These are phyloP conservation scores for Anagyrus pseudococci DNA, from an alignment of 2,888 invertebrate species.

Conservation along the genomic window DNA sequence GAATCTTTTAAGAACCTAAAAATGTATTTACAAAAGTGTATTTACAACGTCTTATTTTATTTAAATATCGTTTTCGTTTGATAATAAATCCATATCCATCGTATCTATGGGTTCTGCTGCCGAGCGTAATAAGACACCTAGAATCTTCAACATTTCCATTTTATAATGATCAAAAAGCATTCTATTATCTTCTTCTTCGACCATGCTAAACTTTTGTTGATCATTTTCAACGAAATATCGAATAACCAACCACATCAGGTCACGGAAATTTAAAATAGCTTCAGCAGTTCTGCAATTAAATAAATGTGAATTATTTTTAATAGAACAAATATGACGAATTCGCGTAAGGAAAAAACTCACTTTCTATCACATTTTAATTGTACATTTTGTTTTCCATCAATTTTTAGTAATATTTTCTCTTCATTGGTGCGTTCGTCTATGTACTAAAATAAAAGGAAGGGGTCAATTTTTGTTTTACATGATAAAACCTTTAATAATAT, in stretches of 20 bases:
- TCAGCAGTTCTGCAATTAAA: constrained; percentile 65
- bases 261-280: constrained; percentile 60
- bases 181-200: constrained; percentile 15
- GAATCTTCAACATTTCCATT: constrained; percentile 44
- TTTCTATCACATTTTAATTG: constrained; percentile 57
- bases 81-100: neutral
- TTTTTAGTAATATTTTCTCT: constrained; percentile 26
- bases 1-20: neutral
- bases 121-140: constrained; percentile 36
- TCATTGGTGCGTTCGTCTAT: neutral
- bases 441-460: neutral
- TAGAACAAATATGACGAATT: too few relatives aligned
- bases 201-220: constrained; percentile 29
- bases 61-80: neutral
- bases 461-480: too few relatives aligned
- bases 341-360: too few relatives aligned
- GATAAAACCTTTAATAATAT: constrained; percentile 12
- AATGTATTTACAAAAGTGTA: constrained; percentile 1
- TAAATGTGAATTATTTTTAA: too few relatives aligned
- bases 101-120: constrained; percentile 4
- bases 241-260: constrained; percentile 64
- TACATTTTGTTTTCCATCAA: constrained; percentile 43
- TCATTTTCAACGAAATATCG: constrained; percentile 64
- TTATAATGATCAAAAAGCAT: constrained; percentile 44
- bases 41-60: neutral